phyloP scores from a whole-genome alignment of 2,888 invertebrate genomes.

The Spialia ferax region DNA sequence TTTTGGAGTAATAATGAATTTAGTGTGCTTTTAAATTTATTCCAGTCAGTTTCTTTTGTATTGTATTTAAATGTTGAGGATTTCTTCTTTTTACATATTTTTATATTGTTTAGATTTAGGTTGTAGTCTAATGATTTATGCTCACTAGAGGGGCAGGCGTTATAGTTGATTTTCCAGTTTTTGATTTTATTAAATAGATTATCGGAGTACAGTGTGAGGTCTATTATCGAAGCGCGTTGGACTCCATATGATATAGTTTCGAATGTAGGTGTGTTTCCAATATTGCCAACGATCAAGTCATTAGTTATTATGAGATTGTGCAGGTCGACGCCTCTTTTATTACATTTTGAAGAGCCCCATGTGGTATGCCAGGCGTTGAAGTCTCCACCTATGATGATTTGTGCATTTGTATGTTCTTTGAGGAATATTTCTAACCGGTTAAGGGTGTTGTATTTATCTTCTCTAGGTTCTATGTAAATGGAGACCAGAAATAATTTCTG shows the following conservation, averaged over 20 bases:
- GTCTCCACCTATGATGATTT: background rate
- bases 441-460: background rate
- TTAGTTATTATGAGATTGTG: background rate
- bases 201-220: background rate
- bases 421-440: background rate
- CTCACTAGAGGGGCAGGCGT: background rate
- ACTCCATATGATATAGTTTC: background rate
- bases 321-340: background rate
- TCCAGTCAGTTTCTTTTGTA: no score
- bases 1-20: no score
- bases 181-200: background rate
- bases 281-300: background rate
- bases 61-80: no score
- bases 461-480: background rate
- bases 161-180: background rate
- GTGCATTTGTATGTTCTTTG: background rate
- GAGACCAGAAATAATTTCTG: background rate
- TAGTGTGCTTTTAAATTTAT: no score
- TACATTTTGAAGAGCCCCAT: background rate
- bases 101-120: no score
- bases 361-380: background rate
- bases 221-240: background rate
- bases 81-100: no score
- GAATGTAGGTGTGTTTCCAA: background rate
- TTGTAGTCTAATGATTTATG: background rate